phyloP scores from a whole-genome alignment of 2,797 vertebrate genomes.

The Pipistrellus nathusii region DNA sequence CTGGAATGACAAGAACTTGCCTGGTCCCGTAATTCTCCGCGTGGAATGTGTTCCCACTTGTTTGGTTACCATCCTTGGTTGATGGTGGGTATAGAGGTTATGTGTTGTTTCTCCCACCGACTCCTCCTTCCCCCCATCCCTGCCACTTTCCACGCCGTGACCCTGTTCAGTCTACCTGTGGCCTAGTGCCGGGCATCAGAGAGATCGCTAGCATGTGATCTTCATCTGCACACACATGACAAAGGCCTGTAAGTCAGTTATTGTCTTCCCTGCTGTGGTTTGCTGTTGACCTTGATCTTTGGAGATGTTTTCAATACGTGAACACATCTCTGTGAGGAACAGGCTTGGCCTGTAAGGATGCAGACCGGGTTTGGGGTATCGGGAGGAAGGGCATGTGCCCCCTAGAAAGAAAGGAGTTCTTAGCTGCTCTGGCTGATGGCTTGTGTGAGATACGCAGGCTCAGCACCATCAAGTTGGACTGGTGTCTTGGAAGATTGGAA shows the following conservation, averaged over 20 bases:
- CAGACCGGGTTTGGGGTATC: too few species aligned
- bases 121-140: neutral
- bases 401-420: fast-evolving
- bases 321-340: neutral
- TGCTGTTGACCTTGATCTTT: neutral
- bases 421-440: neutral
- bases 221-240: neutral
- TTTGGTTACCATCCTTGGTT: neutral
- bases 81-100: neutral
- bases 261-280: neutral
- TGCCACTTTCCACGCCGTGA: neutral
- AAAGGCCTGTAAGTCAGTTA: neutral
- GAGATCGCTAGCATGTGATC: neutral
- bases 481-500: neutral
- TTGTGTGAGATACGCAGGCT: neutral
- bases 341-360: neutral
- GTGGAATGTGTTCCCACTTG: neutral
- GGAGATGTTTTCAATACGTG: neutral
- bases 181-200: neutral
- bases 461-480: neutral
- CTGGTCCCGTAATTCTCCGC: fast-evolving
- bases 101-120: neutral
- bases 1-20: neutral
- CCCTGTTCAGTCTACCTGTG: neutral
- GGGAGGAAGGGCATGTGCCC: fast-evolving